Evolutionary conservation across 2,113 vertebrate species (phyloP).

Genomic region (Pluvialis apricaria): DNA sequence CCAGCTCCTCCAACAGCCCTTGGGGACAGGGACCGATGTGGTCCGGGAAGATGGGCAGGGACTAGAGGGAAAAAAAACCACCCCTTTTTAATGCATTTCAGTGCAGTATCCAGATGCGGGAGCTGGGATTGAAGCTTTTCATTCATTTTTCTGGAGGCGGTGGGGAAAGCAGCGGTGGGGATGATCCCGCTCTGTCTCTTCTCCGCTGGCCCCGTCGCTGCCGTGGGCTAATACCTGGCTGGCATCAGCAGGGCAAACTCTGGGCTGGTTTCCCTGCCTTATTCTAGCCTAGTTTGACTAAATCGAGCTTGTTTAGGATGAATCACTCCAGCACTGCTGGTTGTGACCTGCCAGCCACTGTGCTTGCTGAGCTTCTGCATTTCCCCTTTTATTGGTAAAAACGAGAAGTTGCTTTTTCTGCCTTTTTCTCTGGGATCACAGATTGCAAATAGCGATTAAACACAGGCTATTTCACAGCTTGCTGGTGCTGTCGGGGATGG

Average conservation of each 20-base stretch:
- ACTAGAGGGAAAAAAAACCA: background rate
- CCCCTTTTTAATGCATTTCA: background rate
- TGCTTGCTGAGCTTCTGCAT: background rate
- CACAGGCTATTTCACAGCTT: constrained; percentile 7
- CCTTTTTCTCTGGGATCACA: background rate
- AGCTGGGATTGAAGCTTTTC: background rate
- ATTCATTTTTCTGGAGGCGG: background rate
- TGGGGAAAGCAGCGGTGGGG: background rate
- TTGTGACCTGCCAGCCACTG: constrained; percentile 3
- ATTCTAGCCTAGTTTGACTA: background rate
- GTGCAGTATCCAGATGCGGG: background rate
- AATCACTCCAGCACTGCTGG: constrained; percentile 5
- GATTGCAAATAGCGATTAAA: constrained; percentile 12
- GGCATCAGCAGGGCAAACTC: background rate
- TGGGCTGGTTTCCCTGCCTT: background rate
- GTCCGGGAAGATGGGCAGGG: background rate
- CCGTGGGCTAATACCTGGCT: background rate
- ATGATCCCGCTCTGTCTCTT: background rate
- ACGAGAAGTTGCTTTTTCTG: constrained; percentile 7
- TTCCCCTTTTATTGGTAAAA: background rate
- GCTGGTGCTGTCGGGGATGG: background rate
- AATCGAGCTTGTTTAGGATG: background rate
- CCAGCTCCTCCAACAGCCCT: background rate
- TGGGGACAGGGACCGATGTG: rapidly evolving
- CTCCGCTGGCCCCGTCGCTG: rapidly evolving